Base-by-base conservation (phyloP, 1,140 invertebrate genomes). In the Tribolium castaneum region DNA sequence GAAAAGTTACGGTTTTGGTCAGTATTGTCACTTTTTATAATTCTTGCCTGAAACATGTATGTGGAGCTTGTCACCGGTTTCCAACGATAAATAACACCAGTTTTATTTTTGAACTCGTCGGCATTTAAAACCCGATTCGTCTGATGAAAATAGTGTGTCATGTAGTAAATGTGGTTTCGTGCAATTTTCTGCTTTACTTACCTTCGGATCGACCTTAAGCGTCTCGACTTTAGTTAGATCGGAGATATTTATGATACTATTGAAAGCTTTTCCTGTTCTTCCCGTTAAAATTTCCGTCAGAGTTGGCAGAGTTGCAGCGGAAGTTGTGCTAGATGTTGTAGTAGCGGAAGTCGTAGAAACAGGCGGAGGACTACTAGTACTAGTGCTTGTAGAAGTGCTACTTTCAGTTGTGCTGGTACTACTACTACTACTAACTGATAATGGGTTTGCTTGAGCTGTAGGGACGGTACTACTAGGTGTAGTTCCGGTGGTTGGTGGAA, bases 211-310 rank as follows among this genome's bases (percentile, higher is more conserved):
- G 12, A 78, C 77, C 6, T 74, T 16, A n/a, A 78, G 49, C 6
- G 77, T 78, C 30, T 78, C 66, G 5, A 62, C 52, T 54, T 54
- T 66, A 35, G 5, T 49, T 30, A 39, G n/a, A 34, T 74, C 49
- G 12, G 78, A 75, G 34, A 72, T 77, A 73, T 82, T 84, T 45
- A 85, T 78, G 54, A 85, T 71, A 52, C 75, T 81, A 72, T 82
- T 83, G 30, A 82, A 81, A 16, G 80, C 84, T 34, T 82, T 78
- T 25, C 84, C 54, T 13, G 82, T 85, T 78, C 77, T 81, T 14
- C 81, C 83, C 30, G 82, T 82, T 30, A 85, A 78, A 19, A 85
- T 74, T 77, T 84, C 81, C 6, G 81, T 77, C 72, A 83, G 76
- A 52, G 82, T 76, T 49, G 82, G 78, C 12, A 83, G 59, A 49